Conservation (phyloP, 2,113 vertebrate species). For the Ctenodactylus gundi region DNA sequence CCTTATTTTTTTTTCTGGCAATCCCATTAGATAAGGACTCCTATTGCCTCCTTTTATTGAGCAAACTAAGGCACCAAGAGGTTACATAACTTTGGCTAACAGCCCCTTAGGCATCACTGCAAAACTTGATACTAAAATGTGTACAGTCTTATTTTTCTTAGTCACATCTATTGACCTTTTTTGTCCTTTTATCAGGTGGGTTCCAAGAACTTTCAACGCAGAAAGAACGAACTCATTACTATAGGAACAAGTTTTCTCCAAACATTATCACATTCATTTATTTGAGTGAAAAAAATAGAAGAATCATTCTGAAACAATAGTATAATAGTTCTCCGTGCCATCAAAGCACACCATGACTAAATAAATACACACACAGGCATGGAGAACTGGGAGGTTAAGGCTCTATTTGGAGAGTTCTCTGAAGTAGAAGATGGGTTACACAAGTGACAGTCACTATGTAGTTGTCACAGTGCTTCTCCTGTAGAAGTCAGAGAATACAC, state of each 20-base stretch:
- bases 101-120: not conserved
- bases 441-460: not conserved
- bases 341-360: not conserved
- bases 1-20: not conserved
- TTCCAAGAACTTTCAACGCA: not conserved
- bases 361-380: not conserved
- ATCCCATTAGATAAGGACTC: not conserved
- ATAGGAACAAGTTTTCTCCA: not conserved
- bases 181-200: not conserved
- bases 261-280: not conserved
- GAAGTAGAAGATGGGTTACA: not conserved
- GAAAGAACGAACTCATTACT: not conserved
- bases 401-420: not conserved
- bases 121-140: not conserved
- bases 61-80: slow-evolving; percentile 6
- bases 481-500: not conserved
- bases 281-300: not conserved
- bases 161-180: not conserved
- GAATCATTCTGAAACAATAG: not conserved
- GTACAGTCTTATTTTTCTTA: not conserved
- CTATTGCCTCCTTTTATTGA: not conserved
- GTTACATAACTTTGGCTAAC: not conserved
- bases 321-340: not conserved
- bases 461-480: not conserved
- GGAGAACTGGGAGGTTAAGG: not conserved